These are phyloP conservation scores for Matsumurasca onukii DNA, from an alignment of 1,140 invertebrate species.

Conservation along the genomic window DNA sequence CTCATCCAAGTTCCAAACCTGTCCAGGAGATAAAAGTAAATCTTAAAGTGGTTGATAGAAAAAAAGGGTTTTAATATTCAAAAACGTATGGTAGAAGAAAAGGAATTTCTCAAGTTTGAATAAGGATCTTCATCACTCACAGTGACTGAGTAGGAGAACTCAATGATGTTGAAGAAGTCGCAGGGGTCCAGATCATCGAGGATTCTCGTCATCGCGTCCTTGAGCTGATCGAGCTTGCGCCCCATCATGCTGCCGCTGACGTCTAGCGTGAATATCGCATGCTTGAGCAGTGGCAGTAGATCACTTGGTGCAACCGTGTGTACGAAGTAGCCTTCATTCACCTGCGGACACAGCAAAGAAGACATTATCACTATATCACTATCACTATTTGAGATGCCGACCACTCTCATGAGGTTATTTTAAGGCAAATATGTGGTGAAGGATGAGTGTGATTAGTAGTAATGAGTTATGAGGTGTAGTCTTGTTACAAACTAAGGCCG, in stretches of 20 bases:
- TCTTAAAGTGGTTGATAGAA: no score
- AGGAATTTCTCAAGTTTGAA: no score
- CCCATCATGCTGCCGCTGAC: slow-evolving; percentile 69
- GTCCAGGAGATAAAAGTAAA: no score
- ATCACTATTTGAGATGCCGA: no score
- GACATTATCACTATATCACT: background rate
- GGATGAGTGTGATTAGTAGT: no score
- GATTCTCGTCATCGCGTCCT: slow-evolving; percentile 66
- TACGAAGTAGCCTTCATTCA: slow-evolving; percentile 75
- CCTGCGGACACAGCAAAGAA: slow-evolving; percentile 48
- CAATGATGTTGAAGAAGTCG: slow-evolving; percentile 67
- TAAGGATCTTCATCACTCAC: slow-evolving; percentile 21
- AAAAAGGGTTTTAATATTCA: no score
- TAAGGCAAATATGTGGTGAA: no score
- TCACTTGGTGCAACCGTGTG: slow-evolving; percentile 68
- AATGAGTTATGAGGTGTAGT: no score
- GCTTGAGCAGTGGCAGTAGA: slow-evolving; percentile 61
- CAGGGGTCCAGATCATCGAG: slow-evolving; percentile 57
- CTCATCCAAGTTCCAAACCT: slow-evolving; percentile 32
- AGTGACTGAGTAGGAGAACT: slow-evolving; percentile 50
- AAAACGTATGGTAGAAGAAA: no score
- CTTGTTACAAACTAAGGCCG: no score
- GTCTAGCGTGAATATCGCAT: slow-evolving; percentile 71
- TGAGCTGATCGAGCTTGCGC: slow-evolving; percentile 63
- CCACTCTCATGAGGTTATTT: no score